phyloP scores from a whole-genome alignment of 2,113 vertebrate species.

The Strigops habroptila region DNA sequence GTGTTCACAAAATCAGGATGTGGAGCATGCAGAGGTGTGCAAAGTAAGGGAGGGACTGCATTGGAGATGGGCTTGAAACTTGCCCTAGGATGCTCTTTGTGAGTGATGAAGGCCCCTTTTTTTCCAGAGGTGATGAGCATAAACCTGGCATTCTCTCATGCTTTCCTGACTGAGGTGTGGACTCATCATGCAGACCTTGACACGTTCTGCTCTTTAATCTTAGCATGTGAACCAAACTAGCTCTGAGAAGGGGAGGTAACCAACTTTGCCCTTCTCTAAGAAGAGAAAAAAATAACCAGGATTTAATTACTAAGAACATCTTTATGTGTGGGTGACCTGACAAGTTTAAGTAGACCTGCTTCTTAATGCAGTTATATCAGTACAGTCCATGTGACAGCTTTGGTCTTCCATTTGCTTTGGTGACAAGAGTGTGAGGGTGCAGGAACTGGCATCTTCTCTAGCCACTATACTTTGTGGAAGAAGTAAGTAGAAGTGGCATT shows the following conservation, averaged over 20 bases:
- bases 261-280: not conserved
- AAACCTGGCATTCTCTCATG: not conserved
- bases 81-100: not conserved
- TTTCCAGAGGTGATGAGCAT: not conserved
- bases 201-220: not conserved
- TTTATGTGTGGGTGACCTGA: not conserved
- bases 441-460: not conserved
- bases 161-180: not conserved
- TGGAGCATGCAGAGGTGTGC: not conserved
- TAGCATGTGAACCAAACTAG: not conserved
- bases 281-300: not conserved
- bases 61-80: not conserved
- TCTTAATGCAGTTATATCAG: not conserved
- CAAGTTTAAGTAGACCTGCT: not conserved
- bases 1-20: not conserved
- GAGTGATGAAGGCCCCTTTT: not conserved
- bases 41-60: not conserved
- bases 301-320: not conserved
- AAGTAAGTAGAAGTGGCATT: not conserved
- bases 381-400: not conserved
- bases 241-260: not conserved
- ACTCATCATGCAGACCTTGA: not conserved
- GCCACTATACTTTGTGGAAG: not conserved
- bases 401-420: not conserved
- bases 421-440: not conserved